Evolutionary conservation across 2,888 invertebrate genomes (phyloP), one percentile per base, ranked within the genome.

Genomic region (Cheilosia grossa): DNA sequence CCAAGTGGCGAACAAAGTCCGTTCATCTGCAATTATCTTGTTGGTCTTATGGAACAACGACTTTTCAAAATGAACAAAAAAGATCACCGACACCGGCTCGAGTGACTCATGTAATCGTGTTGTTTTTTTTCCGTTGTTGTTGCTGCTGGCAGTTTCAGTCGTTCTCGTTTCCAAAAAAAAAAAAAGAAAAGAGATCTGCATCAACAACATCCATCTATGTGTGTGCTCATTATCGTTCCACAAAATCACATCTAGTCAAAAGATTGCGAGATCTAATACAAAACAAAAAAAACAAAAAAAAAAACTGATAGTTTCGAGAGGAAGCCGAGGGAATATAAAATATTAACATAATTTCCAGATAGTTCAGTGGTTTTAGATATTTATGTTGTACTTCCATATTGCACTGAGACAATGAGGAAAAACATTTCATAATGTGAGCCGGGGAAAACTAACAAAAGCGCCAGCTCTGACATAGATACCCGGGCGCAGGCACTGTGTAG

Each of bases 11-110:
- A 49, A 21, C 85, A 72, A 77, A 85, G 85, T 85, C 85, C 85
- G 61, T 67, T 85, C 80, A 81, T 85, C 80, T 75, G 80, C 85
- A 85, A 85, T 85, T 85, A 85, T 81, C 81, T 85, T 72, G 85
- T 67, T 75, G 81, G 75, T 85, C 77, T 81, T 77, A 85, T 85
- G 85, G 85, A 85, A 85, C 85, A 72, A 85, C 77, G 85, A 81
- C 81, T 85, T 72, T 77, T 56, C 24, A 73, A 72, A 73, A 72
- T 56, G 40, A 74, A 40, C 47, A 63, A 59, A 37, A 79, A 56
- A 66, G 21, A 21, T 37, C 40, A 66, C 80, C 58, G 75, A 70
- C 80, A 80, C 75, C 77, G 69, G 75, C 80, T 61, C 44, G 75
- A 72, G 51, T 85, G 85, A 85, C 59, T 85, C 85, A 85, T 81